Conservation (phyloP, 2,888 invertebrate species). For the Erebia ligea region DNA sequence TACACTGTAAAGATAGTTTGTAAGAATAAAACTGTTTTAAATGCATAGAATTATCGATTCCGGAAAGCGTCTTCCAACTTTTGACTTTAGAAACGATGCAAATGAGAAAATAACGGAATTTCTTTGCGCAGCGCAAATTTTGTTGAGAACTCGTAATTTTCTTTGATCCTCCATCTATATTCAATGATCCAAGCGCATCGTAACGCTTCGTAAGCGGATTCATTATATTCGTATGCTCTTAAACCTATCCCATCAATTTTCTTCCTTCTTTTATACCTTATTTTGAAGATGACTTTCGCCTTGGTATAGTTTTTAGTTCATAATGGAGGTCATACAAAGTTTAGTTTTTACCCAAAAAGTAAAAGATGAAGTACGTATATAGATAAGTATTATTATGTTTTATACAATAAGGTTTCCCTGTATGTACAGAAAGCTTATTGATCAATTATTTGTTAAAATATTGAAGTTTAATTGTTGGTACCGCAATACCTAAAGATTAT, state of each 20-base stretch:
- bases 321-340: no score
- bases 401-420: no score
- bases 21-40: not conserved
- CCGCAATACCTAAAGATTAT: no score
- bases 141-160: constrained; percentile 75
- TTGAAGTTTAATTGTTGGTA: no score
- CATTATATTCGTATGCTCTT: constrained; percentile 69
- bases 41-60: constrained; percentile 29
- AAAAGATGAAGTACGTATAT: no score
- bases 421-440: no score
- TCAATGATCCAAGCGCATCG: constrained; percentile 75
- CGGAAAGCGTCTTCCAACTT: constrained; percentile 24
- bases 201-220: constrained; percentile 77
- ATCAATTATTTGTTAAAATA: no score
- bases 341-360: no score
- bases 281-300: not conserved
- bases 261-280: constrained; percentile 13
- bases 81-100: constrained; percentile 53
- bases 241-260: constrained; percentile 26
- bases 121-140: constrained; percentile 74
- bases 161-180: constrained; percentile 82
- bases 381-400: no score
- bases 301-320: not conserved
- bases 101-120: constrained; percentile 64
- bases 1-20: not conserved